Conservation (phyloP, 1,140 invertebrate genomes). For the Rhynchophorus ferrugineus region DNA sequence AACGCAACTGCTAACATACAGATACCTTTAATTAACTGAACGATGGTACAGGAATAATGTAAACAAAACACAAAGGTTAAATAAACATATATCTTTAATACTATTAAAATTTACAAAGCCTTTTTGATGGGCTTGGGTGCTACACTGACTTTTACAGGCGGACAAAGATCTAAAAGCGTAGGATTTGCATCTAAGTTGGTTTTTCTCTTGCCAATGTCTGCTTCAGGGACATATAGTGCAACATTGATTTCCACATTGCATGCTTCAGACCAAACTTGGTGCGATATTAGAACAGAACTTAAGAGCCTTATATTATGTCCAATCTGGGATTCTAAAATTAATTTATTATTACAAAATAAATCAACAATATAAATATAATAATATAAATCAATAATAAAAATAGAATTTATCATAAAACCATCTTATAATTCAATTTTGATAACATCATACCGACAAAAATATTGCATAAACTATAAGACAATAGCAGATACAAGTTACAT, state of each 20-base stretch:
- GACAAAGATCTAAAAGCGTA: conserved; percentile 75
- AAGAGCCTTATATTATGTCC: conserved; percentile 67
- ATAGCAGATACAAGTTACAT: too few species aligned
- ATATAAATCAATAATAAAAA: not conserved
- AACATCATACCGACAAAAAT: too few species aligned
- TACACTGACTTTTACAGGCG: conserved; percentile 83
- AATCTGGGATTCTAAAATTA: conserved; percentile 28
- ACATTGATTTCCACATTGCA: conserved; percentile 82
- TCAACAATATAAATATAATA: not conserved
- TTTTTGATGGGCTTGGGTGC: conserved; percentile 78
- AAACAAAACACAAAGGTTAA: too few species aligned
- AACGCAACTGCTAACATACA: too few species aligned
- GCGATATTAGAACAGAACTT: conserved; percentile 80
- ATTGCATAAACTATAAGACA: too few species aligned
- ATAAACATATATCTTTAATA: not conserved
- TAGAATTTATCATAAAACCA: too few species aligned
- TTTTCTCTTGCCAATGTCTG: conserved; percentile 48
- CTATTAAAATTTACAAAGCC: conserved; percentile 19
- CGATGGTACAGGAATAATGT: too few species aligned
- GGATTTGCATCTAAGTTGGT: conserved; percentile 49
- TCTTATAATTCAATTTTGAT: too few species aligned
- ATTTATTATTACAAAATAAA: not conserved
- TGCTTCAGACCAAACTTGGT: conserved; percentile 83
- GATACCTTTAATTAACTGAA: too few species aligned
- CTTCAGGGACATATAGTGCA: conserved; percentile 69